Conservation (phyloP, 2,113 vertebrate species). For the Osmerus eperlanus region DNA sequence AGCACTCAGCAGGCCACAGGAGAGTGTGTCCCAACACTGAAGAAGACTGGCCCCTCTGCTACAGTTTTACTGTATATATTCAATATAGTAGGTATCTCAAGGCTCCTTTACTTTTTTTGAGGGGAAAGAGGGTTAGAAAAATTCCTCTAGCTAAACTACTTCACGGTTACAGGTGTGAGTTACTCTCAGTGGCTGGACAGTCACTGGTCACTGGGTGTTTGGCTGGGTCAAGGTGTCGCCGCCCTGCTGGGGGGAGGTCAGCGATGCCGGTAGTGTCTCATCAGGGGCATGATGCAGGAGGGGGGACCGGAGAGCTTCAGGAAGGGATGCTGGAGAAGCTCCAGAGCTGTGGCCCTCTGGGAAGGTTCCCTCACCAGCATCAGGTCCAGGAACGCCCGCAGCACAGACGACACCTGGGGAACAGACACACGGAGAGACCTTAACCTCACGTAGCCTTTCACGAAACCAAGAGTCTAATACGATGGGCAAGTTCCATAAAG, state of each 20-base stretch:
- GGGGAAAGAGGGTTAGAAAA: slow-evolving; percentile 23
- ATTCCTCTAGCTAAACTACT: slow-evolving; percentile 68
- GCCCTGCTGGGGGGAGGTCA: slow-evolving; percentile 67
- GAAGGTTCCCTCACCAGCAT: slow-evolving; percentile 97
- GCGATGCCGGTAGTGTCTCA: slow-evolving; percentile 95
- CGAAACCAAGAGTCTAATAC: no score
- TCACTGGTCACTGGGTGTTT: slow-evolving; percentile 41
- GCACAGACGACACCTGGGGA: slow-evolving; percentile 84
- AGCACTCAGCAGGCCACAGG: slow-evolving; percentile 24
- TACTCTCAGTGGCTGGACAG: slow-evolving; percentile 43
- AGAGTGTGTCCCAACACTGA: slow-evolving; percentile 8
- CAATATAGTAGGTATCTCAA: slow-evolving; percentile 24
- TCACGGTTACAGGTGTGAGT: slow-evolving; percentile 66
- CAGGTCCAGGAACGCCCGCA: slow-evolving; percentile 90
- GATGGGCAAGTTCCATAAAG: no score
- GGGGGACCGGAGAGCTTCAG: slow-evolving; percentile 92
- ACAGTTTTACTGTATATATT: slow-evolving; percentile 21
- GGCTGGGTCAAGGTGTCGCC: slow-evolving; percentile 52
- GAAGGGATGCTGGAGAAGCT: slow-evolving; percentile 90
- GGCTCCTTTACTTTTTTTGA: slow-evolving; percentile 34
- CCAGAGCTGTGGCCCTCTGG: slow-evolving; percentile 90
- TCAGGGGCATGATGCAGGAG: slow-evolving; percentile 95
- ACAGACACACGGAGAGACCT: background rate
- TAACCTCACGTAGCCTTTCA: no score
- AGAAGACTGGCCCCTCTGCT: slow-evolving; percentile 26